Conservation (phyloP, 2,888 invertebrate species). For the Nomada fucata region DNA sequence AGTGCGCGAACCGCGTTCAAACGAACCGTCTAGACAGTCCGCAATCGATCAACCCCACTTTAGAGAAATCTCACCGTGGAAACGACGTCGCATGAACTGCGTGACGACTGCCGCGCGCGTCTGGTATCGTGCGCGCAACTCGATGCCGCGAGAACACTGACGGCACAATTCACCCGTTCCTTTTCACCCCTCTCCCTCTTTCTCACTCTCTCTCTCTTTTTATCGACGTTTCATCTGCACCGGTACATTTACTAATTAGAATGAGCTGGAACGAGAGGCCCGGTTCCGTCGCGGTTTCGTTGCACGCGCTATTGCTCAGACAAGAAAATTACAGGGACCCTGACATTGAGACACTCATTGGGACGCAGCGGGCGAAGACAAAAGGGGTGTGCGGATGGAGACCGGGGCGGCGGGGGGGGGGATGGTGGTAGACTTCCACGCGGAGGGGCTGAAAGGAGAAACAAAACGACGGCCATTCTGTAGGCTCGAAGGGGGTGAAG, state of each 20-base stretch:
- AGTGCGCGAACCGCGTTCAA: conserved; percentile 49
- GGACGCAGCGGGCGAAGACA: conserved; percentile 27
- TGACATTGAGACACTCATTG: conserved; percentile 70
- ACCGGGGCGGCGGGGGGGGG: no score
- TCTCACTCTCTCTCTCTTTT: neutral
- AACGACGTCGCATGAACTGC: conserved; percentile 52
- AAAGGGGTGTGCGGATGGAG: conserved; percentile 2
- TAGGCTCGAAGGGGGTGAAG: conserved; percentile 48
- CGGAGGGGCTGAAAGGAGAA: conserved; percentile 23
- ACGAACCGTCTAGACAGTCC: conserved; percentile 63
- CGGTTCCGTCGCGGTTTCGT: conserved; percentile 30
- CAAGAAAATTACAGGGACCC: conserved; percentile 66
- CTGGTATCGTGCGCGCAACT: conserved; percentile 26
- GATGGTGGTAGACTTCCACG: neutral
- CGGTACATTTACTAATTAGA: conserved; percentile 75
- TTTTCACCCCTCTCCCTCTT: neutral
- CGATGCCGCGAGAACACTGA: conserved; percentile 23
- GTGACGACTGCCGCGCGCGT: conserved; percentile 22
- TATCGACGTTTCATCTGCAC: conserved; percentile 50
- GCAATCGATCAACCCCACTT: conserved; percentile 67
- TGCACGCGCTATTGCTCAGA: conserved; percentile 51
- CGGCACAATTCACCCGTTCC: conserved; percentile 28
- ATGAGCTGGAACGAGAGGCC: conserved; percentile 60
- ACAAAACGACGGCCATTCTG: conserved; percentile 35
- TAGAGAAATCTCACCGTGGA: conserved; percentile 59